phyloP scores from a whole-genome alignment of 1,140 invertebrate species.

The Notospermus geniculatus region DNA sequence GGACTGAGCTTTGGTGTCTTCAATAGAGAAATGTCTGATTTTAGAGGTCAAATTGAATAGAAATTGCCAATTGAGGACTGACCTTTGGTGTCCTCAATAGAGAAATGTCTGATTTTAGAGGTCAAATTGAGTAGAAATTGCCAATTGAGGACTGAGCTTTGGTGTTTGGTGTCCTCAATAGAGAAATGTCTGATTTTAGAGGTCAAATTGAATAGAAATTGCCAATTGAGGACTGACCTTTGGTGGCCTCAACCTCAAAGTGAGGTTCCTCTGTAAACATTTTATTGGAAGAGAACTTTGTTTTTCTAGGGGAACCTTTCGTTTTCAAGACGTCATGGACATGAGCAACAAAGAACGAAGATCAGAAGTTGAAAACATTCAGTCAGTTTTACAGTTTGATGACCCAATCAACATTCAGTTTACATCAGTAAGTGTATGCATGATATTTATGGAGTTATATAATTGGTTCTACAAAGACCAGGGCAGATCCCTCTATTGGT shows the following conservation, averaged over 20 bases:
- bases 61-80: no score
- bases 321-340: conserved; percentile 49
- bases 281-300: no score
- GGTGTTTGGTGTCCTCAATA: background rate
- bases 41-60: no score
- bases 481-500: no score
- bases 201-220: no score
- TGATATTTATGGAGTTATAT: no score
- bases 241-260: no score
- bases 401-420: conserved; percentile 79
- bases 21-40: no score
- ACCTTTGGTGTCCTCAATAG: background rate
- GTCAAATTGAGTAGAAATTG: conserved; percentile 2
- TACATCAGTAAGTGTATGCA: conserved; percentile 71
- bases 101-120: conserved; percentile 9
- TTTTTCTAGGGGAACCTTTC: conserved; percentile 44
- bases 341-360: conserved; percentile 38
- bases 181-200: background rate
- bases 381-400: conserved; percentile 64
- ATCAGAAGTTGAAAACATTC: conserved; percentile 52
- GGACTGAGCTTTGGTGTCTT: no score
- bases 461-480: no score
- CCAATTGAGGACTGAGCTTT: no score
- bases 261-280: conserved; percentile 8
- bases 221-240: no score